A percentile compares a stretch with the other conserved stretches of the same genome.
Evolutionary conservation across 2,797 vertebrate genomes (phyloP).

Genomic region (Eurystomus glaucurus): DNA sequence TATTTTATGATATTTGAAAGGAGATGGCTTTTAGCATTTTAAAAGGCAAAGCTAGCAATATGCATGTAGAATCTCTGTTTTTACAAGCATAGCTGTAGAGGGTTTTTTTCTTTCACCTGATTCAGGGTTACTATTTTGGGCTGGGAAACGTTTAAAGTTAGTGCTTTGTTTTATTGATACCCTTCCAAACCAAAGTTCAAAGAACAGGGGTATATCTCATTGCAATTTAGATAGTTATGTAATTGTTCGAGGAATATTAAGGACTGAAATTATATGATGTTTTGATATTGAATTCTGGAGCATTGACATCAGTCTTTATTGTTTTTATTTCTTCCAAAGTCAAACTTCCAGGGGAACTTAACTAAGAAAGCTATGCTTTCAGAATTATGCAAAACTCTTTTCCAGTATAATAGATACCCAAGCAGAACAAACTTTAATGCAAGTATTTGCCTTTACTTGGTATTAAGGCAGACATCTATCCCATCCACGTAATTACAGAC

Average conservation of each 20-base stretch:
- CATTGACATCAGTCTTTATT: neutral
- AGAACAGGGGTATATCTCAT: neutral
- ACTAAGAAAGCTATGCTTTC: neutral
- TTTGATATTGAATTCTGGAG: neutral
- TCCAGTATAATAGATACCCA: neutral
- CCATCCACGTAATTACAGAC: neutral
- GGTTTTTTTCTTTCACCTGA: neutral
- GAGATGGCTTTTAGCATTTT: neutral
- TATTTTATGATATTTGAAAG: neutral
- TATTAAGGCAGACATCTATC: neutral
- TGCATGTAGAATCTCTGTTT: neutral
- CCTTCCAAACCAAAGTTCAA: slow-evolving; percentile 1
- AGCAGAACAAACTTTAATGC: neutral
- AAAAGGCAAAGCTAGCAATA: neutral
- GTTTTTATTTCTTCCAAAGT: neutral
- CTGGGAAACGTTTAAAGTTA: neutral
- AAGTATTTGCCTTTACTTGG: neutral
- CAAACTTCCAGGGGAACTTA: neutral
- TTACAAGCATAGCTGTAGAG: neutral
- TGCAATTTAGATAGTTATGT: neutral
- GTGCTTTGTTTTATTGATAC: neutral
- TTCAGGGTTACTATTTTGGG: neutral
- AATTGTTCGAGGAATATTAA: neutral
- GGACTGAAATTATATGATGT: neutral
- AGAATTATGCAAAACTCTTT: neutral